Evolutionary conservation across 2,888 invertebrate species (phyloP).

Genomic region (Noctua janthe): DNA sequence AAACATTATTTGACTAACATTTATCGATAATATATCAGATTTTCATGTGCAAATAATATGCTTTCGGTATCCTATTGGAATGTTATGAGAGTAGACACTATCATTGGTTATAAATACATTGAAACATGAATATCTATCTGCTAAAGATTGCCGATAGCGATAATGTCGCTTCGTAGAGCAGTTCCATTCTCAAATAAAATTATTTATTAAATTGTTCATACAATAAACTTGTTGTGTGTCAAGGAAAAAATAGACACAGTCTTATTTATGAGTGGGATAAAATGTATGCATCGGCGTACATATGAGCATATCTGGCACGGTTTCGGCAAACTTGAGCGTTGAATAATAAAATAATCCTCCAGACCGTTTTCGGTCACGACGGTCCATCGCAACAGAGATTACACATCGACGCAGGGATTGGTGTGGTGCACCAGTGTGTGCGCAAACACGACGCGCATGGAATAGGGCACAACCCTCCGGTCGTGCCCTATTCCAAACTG

Average conservation of each 20-base stretch:
- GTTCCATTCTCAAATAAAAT: background rate
- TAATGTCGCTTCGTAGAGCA: conserved; percentile 8
- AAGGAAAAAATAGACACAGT: background rate
- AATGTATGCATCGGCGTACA: background rate
- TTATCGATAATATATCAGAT: conserved; percentile 26
- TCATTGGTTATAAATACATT: conserved; percentile 17
- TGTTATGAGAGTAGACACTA: conserved; percentile 9
- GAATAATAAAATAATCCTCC: background rate
- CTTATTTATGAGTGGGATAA: background rate
- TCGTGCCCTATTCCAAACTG: background rate
- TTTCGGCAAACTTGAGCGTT: background rate
- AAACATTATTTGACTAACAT: conserved; percentile 29
- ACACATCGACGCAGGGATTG: background rate
- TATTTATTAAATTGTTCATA: background rate
- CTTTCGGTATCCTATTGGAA: conserved; percentile 18
- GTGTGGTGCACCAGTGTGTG: background rate
- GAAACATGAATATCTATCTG: conserved; percentile 21
- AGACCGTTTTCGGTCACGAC: background rate
- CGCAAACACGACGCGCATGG: no score
- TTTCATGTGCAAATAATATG: conserved; percentile 13
- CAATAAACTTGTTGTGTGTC: background rate
- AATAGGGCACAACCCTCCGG: no score
- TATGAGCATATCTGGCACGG: background rate
- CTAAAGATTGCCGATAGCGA: conserved; percentile 10
- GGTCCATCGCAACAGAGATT: background rate